Evolutionary conservation across 2,797 vertebrate species (phyloP), one percentile per base, ranked within the genome.

Genomic region (Tangara arthus): DNA sequence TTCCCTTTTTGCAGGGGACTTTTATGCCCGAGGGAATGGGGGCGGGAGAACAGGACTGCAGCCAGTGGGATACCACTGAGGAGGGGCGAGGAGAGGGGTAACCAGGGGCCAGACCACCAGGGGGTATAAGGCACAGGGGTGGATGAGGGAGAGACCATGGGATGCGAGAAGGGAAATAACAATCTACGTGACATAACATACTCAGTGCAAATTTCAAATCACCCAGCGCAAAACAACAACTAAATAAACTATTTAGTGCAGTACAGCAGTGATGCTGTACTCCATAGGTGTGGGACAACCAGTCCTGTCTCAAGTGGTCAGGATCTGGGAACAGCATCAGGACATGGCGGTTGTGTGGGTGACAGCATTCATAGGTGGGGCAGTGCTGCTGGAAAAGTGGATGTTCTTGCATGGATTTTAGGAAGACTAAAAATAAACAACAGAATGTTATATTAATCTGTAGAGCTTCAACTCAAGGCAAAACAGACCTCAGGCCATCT

Each of bases 401-500:
- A 5, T 87, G 19, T 59, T 92, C 89, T 53, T 69, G 35, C 12
- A 19, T 53, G 49, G 41, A 28, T 82, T 94, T 95, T 87, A 90
- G 50, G 56, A 50, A 79, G 80, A 42, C 63, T 81, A 73, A 89
- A 91, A 84, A 81, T 76, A 83, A 93, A 44, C 49, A 81, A 30
- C 11, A 14, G 73, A 84, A 76, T 61, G 47, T 32, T 79, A 35
- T 19, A 24, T 56, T 82, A 61, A 69, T 72, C 69, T 85, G 15
- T 63, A 55, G 66, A 76, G 44, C 78, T 94, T 90, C 77, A 60
- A 21, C 52, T 94, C 52, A 60, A 87, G 66, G 77, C 89, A 77
- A 82, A 92, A n/a, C 66, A 95, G 90, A 86, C 55, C 80, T 94
- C 42, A n/a, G 73, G 70, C 82, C 90, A 86, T 72, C 66, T 93